Evolutionary conservation across 2,797 vertebrate genomes (phyloP).

Genomic region (Hyperoplus immaculatus): DNA sequence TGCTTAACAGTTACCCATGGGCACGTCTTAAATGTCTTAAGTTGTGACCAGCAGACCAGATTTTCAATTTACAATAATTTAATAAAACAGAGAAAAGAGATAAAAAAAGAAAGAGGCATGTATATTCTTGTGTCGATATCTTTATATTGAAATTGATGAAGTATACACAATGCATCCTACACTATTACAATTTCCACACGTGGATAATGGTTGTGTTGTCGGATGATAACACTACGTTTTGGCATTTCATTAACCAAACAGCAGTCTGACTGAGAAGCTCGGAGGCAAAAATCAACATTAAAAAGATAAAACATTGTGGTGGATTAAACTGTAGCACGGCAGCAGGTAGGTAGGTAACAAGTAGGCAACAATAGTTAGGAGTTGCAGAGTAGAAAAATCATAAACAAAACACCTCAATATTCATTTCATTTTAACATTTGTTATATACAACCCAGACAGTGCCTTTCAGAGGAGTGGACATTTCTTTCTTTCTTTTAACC

Average conservation of each 20-base stretch:
- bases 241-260: conserved; percentile 89
- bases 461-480: conserved; percentile 84
- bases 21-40: background rate
- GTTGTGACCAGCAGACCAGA: background rate
- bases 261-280: conserved; percentile 87
- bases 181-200: conserved; percentile 95
- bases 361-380: conserved; percentile 91
- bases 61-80: background rate
- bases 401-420: conserved; percentile 81
- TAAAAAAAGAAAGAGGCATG: conserved; percentile 19
- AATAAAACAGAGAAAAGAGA: background rate
- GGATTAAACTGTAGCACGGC: conserved; percentile 86
- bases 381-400: conserved; percentile 88
- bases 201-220: conserved; percentile 84
- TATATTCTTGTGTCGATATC: conserved; percentile 69
- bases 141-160: conserved; percentile 96
- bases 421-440: conserved; percentile 71
- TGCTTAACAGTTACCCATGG: background rate
- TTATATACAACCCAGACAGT: conserved; percentile 93
- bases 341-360: conserved; percentile 82
- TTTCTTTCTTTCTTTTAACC: conserved; percentile 63
- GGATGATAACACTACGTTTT: conserved; percentile 90
- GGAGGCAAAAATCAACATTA: conserved; percentile 69
- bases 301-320: conserved; percentile 66
- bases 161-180: conserved; percentile 95